Evolutionary conservation across 1,140 invertebrate genomes (phyloP).

Genomic region (Halesus radiatus): DNA sequence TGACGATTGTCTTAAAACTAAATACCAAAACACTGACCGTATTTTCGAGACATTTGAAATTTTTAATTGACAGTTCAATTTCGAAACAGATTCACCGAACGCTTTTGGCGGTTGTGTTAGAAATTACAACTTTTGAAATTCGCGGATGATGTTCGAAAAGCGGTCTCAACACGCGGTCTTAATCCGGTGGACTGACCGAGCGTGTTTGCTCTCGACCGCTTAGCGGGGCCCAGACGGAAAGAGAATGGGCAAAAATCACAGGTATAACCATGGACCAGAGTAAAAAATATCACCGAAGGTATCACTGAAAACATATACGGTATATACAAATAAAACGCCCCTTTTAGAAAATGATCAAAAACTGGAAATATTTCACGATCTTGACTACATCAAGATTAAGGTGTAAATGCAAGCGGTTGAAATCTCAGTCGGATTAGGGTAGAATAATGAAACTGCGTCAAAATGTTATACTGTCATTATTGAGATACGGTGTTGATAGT

Average conservation of each 20-base stretch:
- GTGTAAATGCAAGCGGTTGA: not conserved
- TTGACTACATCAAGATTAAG: slow-evolving; percentile 9
- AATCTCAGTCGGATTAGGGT: not conserved
- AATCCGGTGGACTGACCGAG: slow-evolving; percentile 26
- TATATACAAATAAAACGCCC: not conserved
- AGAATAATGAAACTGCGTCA: not conserved
- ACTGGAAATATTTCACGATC: not conserved
- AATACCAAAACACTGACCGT: too few relatives aligned
- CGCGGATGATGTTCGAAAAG: not conserved
- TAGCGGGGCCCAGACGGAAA: not conserved
- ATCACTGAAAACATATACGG: not conserved
- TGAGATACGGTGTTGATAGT: too few relatives aligned
- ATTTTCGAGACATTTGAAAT: too few relatives aligned
- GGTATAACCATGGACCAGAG: not conserved
- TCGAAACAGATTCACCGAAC: too few relatives aligned
- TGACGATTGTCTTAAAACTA: too few relatives aligned
- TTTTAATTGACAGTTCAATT: too few relatives aligned
- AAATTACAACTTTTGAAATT: not conserved
- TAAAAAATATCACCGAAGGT: not conserved
- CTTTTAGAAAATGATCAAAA: not conserved
- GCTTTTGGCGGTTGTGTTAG: not conserved
- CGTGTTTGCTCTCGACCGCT: slow-evolving; percentile 7
- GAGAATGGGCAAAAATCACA: not conserved
- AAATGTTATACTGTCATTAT: not conserved
- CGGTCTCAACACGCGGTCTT: not conserved